These are phyloP conservation scores for Vesta saturnalis DNA, from an alignment of 2,888 invertebrate species.

Conservation along the genomic window DNA sequence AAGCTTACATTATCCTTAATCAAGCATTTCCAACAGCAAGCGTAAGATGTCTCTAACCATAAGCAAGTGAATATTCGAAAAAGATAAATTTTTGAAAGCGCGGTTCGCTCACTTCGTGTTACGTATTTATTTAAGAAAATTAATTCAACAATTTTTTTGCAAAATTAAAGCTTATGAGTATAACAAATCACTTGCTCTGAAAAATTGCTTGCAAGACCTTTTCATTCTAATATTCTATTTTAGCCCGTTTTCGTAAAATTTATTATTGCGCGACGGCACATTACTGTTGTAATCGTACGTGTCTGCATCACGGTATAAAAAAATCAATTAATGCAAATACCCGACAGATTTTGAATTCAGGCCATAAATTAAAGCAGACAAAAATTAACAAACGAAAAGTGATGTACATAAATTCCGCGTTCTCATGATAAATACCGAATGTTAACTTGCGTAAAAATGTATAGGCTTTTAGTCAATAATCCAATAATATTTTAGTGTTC, in stretches of 20 bases:
- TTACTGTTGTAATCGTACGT: not conserved
- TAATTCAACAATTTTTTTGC: not conserved
- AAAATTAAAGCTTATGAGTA: not conserved
- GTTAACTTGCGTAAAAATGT: constrained; percentile 14
- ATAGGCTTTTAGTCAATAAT: constrained; percentile 22
- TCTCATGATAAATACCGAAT: constrained; percentile 17
- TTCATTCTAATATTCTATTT: not conserved
- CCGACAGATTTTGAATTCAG: not conserved
- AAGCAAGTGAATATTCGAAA: no score
- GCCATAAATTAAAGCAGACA: not conserved
- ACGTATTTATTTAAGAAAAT: not conserved
- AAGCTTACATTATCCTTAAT: no score
- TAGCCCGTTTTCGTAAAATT: not conserved
- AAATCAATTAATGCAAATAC: not conserved
- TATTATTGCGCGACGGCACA: not conserved
- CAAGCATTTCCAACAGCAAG: no score
- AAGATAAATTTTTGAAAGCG: not conserved
- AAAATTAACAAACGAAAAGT: not conserved
- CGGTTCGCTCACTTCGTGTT: not conserved
- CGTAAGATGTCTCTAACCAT: not conserved
- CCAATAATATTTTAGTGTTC: constrained; percentile 4
- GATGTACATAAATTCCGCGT: not conserved
- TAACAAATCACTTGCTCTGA: not conserved
- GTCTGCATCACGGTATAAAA: not conserved
- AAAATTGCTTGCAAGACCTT: not conserved